These are phyloP conservation scores for Sphenodon punctatus DNA, from an alignment of 2,797 vertebrate genomes.

Conservation along the genomic window DNA sequence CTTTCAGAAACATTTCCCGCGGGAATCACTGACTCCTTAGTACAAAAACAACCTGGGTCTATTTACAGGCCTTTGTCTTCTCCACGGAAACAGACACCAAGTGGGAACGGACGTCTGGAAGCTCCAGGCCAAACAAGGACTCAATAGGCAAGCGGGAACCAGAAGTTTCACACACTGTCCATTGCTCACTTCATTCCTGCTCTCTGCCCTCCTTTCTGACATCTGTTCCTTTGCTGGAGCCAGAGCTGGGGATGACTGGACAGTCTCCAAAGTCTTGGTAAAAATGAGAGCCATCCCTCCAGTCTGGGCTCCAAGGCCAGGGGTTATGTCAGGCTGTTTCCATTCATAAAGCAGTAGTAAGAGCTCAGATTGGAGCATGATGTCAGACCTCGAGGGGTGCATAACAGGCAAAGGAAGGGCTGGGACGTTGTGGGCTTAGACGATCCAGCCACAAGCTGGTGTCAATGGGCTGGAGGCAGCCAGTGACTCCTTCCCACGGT, in stretches of 20 bases:
- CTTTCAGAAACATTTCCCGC: background rate
- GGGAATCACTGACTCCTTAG: background rate
- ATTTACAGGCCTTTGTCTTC: background rate
- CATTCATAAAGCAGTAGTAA: conserved; percentile 5
- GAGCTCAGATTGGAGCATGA: background rate
- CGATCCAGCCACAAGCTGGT: background rate
- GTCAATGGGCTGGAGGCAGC: background rate
- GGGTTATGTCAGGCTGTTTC: background rate
- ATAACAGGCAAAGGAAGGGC: background rate
- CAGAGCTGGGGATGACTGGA: background rate
- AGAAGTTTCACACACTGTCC: conserved; percentile 11
- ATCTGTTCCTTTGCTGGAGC: background rate
- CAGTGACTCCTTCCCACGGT: background rate
- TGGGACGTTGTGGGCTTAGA: background rate
- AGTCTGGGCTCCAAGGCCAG: background rate
- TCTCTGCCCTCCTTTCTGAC: background rate
- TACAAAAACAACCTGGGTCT: background rate
- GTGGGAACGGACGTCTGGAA: background rate
- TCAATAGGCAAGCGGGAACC: background rate
- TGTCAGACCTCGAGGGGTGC: background rate
- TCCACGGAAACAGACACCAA: background rate
- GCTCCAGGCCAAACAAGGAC: background rate
- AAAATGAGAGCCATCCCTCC: background rate
- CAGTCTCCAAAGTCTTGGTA: background rate
- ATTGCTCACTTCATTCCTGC: too few relatives aligned